Conservation (phyloP, 2,797 vertebrate species). For the Pempheris klunzingeri region DNA sequence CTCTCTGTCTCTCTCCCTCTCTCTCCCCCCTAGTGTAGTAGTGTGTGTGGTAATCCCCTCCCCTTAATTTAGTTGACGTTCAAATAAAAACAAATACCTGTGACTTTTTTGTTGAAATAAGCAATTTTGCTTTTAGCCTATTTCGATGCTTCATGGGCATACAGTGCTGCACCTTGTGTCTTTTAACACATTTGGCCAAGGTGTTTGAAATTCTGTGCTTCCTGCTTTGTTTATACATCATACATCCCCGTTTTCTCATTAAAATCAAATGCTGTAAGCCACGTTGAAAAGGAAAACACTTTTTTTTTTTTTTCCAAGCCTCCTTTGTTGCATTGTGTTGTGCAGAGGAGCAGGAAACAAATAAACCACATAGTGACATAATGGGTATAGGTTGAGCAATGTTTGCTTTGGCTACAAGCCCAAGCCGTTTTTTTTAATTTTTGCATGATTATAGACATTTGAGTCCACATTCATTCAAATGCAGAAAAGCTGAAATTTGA, state of each 20-base stretch:
- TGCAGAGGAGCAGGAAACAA: constrained; percentile 51
- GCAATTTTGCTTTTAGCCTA: constrained; percentile 71
- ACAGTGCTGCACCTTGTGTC: constrained; percentile 53
- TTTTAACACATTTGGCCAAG: constrained; percentile 61
- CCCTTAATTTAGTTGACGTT: constrained; percentile 77
- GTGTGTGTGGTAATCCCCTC: constrained; percentile 69
- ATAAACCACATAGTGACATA: constrained; percentile 51
- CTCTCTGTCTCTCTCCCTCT: constrained; percentile 16
- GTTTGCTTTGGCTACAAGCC: constrained; percentile 36
- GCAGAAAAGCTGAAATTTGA: not conserved
- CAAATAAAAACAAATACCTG: constrained; percentile 81
- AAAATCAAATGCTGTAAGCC: constrained; percentile 82
- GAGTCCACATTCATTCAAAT: not conserved
- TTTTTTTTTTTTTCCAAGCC: constrained; percentile 53
- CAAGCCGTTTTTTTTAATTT: too few relatives aligned
- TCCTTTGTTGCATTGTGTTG: constrained; percentile 65
- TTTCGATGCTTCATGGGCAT: constrained; percentile 59
- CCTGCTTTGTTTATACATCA: constrained; percentile 72
- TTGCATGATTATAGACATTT: not conserved
- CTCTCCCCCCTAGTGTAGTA: constrained; percentile 44
- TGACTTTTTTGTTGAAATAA: constrained; percentile 75
- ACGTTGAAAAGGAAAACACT: constrained; percentile 64
- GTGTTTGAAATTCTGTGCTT: constrained; percentile 59
- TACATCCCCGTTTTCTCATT: constrained; percentile 79
- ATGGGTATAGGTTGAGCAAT: constrained; percentile 19